Evolutionary conservation across 2,113 vertebrate species (phyloP).

Genomic region (Tauraco erythrolophus): DNA sequence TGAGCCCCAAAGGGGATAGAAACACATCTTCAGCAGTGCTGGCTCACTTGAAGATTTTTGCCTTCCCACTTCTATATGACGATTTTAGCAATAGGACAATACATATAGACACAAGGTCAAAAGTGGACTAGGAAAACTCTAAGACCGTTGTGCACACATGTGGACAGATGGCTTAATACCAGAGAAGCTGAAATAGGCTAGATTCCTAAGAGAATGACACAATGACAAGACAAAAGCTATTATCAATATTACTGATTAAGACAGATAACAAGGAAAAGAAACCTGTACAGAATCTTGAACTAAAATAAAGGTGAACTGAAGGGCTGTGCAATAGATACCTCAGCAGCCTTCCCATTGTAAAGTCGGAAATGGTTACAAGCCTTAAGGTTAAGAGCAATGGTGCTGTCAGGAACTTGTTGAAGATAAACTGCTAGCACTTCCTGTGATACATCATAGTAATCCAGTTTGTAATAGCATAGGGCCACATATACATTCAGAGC

Average conservation of each 20-base stretch:
- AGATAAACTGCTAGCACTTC: conserved; percentile 96
- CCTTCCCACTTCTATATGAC: not conserved
- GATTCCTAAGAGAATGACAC: not conserved
- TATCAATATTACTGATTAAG: not conserved
- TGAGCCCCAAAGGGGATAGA: not conserved
- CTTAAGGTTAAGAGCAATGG: conserved; percentile 96
- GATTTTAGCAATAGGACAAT: not conserved
- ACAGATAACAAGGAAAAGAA: not conserved
- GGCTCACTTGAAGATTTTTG: not conserved
- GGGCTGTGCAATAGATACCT: conserved; percentile 79
- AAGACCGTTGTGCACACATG: not conserved
- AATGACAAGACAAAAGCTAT: not conserved
- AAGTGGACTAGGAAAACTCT: not conserved
- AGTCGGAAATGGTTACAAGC: conserved; percentile 97
- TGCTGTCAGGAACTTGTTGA: conserved; percentile 94
- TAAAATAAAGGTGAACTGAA: conserved; percentile 4
- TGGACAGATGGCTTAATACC: not conserved
- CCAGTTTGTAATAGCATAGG: conserved; percentile 97
- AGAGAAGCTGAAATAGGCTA: not conserved
- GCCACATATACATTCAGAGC: conserved; percentile 97
- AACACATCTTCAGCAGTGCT: not conserved
- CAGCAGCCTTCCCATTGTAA: conserved; percentile 95
- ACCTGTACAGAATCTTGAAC: not conserved
- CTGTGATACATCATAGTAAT: conserved; percentile 97
- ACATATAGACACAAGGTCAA: not conserved